Conservation (phyloP, 2,888 invertebrate species). For the Leptarthrus brevirostris region DNA sequence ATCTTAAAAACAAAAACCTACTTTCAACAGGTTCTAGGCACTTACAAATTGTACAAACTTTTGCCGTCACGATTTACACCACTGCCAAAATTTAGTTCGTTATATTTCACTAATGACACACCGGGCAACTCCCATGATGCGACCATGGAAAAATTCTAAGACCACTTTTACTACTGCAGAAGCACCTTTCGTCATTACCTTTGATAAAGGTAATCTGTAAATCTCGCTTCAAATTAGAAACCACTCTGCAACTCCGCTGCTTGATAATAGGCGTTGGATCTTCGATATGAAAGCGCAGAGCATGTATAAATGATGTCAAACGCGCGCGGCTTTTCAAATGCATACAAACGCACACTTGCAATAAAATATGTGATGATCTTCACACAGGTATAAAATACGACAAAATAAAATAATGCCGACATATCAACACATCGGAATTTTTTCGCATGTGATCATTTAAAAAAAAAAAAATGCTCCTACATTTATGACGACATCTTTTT, state of each 20-base stretch:
- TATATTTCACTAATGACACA: too few species aligned
- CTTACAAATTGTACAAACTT: background rate
- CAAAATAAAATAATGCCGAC: background rate
- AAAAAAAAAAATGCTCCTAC: constrained; percentile 14
- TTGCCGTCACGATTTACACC: background rate
- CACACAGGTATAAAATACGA: background rate
- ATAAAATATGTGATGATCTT: background rate
- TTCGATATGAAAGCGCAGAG: constrained; percentile 28
- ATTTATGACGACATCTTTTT: constrained; percentile 25
- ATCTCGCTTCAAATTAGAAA: constrained; percentile 26
- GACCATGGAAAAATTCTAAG: background rate
- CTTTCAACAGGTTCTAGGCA: too few species aligned
- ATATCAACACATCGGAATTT: constrained; percentile 36
- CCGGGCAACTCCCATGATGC: too few species aligned
- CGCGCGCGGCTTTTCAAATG: constrained; percentile 46
- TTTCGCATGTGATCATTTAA: constrained; percentile 36
- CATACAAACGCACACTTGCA: background rate
- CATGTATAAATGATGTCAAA: constrained; percentile 43
- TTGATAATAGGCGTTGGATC: constrained; percentile 26
- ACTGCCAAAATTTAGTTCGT: too few species aligned
- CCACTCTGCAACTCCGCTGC: background rate
- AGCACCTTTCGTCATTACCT: background rate
- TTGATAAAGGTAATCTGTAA: constrained; percentile 23
- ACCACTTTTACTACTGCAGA: background rate
- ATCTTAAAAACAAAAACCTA: too few species aligned